A percentile compares a stretch with the other conserved stretches of the same genome.
phyloP scores from a whole-genome alignment of 1,140 invertebrate genomes.

The Gryon sp. region DNA sequence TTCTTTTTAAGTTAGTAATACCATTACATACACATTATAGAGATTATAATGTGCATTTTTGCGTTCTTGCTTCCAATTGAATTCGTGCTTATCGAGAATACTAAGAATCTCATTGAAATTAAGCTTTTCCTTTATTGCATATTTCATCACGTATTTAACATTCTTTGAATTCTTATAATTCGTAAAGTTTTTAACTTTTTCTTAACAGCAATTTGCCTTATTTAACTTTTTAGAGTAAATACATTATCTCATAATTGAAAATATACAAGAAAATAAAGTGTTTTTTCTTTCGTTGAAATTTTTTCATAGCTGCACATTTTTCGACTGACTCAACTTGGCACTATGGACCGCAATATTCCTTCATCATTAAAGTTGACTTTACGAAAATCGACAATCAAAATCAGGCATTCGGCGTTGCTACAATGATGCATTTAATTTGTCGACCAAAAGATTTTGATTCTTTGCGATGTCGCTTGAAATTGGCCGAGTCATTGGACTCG shows the following conservation, averaged over 20 bases:
- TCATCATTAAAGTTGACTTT: slow-evolving; percentile 5
- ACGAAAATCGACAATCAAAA: neutral
- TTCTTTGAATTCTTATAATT: too few species aligned
- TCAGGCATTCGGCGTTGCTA: neutral
- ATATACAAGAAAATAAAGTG: too few species aligned
- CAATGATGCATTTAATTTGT: slow-evolving; percentile 25
- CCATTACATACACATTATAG: neutral
- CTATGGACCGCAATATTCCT: slow-evolving; percentile 40
- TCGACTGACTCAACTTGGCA: slow-evolving; percentile 19
- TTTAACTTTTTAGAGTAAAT: too few species aligned
- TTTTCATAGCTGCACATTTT: slow-evolving; percentile 32
- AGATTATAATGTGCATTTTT: neutral
- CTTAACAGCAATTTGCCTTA: too few species aligned
- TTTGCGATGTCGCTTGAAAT: slow-evolving; percentile 8
- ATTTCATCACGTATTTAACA: too few species aligned
- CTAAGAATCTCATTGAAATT: too few species aligned
- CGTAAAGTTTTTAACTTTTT: too few species aligned
- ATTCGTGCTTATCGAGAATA: too few species aligned
- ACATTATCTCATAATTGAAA: too few species aligned
- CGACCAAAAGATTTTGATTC: slow-evolving; percentile 26
- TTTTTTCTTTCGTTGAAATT: neutral
- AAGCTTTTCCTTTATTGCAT: too few species aligned
- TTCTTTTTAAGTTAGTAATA: slow-evolving; percentile 49
- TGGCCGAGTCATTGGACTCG: neutral
- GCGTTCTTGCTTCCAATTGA: neutral